These are phyloP conservation scores for Hypocryptadius cinnamomeus DNA, from an alignment of 2,113 vertebrate genomes.

Conservation along the genomic window DNA sequence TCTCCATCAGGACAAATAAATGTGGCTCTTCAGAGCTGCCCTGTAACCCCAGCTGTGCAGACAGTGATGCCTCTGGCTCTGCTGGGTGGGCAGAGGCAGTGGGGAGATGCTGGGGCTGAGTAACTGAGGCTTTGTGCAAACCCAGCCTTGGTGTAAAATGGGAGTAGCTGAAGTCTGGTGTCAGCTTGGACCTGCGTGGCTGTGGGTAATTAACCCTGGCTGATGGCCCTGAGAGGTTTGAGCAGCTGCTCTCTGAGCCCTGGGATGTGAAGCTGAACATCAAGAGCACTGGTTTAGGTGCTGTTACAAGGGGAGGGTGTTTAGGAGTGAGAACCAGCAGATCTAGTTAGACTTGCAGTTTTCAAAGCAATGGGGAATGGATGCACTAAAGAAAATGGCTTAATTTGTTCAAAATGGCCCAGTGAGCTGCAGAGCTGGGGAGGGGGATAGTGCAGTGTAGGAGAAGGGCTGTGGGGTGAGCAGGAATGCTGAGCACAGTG, in stretches of 20 bases:
- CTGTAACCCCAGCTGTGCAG: background rate
- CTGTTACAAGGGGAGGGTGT: too few relatives aligned
- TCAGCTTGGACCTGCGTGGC: background rate
- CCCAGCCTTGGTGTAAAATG: accelerated
- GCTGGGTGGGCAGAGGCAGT: background rate
- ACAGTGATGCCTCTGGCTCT: accelerated
- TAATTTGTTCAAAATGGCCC: background rate
- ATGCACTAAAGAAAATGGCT: accelerated
- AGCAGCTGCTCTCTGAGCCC: background rate
- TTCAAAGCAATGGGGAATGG: background rate
- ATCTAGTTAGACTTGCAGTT: background rate
- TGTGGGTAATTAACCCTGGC: background rate
- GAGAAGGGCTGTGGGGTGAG: background rate
- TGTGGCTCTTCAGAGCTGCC: background rate
- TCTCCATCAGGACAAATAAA: background rate
- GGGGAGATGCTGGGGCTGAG: background rate
- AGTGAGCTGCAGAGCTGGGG: background rate
- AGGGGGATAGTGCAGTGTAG: accelerated
- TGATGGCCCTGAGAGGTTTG: background rate
- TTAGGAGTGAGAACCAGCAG: background rate
- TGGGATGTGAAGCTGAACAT: background rate
- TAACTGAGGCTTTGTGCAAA: accelerated
- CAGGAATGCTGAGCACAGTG: accelerated
- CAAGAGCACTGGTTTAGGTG: background rate
- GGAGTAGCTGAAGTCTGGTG: background rate